Conservation (phyloP, 1,140 invertebrate genomes). For the Drosophila mojavensis region DNA sequence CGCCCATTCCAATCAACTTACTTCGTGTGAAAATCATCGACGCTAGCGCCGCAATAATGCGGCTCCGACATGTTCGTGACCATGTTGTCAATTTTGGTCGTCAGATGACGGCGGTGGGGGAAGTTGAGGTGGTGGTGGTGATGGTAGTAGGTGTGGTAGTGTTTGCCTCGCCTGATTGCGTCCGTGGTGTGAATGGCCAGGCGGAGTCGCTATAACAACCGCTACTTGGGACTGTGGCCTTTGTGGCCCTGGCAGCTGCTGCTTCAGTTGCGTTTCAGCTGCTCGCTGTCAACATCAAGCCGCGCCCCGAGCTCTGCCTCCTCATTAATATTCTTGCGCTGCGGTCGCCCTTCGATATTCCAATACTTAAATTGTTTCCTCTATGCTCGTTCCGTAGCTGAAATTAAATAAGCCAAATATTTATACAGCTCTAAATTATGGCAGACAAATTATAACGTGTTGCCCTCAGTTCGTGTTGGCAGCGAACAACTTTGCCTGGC, state of each 20-base stretch:
- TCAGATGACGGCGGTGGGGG: neutral
- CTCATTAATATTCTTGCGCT: conserved; percentile 64
- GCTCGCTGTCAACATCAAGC: conserved; percentile 41
- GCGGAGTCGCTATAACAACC: conserved; percentile 10
- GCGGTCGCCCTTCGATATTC: conserved; percentile 16
- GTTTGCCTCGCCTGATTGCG: conserved; percentile 24
- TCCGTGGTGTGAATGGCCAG: conserved; percentile 27
- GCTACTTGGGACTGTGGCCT: conserved; percentile 1
- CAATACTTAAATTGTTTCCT: conserved; percentile 51
- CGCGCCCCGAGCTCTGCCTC: conserved; percentile 38
- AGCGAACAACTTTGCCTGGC: conserved; percentile 37
- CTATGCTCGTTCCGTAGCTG: conserved; percentile 31
- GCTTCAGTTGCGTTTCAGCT: conserved; percentile 45
- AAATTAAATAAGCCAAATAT: conserved; percentile 52
- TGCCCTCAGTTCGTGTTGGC: conserved; percentile 10
- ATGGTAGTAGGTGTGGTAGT: neutral
- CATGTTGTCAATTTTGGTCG: conserved; percentile 69
- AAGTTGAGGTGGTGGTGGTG: no score
- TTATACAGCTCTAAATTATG: conserved; percentile 1
- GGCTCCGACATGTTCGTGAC: conserved; percentile 80
- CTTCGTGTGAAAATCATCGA: conserved; percentile 83
- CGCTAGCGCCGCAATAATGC: conserved; percentile 77
- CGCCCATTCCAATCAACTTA: conserved; percentile 49
- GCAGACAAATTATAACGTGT: conserved; percentile 18
- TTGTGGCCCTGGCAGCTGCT: conserved; percentile 12